These are phyloP conservation scores for Drosophila nigricruria DNA, from an alignment of 2,888 invertebrate species.

Conservation along the genomic window DNA sequence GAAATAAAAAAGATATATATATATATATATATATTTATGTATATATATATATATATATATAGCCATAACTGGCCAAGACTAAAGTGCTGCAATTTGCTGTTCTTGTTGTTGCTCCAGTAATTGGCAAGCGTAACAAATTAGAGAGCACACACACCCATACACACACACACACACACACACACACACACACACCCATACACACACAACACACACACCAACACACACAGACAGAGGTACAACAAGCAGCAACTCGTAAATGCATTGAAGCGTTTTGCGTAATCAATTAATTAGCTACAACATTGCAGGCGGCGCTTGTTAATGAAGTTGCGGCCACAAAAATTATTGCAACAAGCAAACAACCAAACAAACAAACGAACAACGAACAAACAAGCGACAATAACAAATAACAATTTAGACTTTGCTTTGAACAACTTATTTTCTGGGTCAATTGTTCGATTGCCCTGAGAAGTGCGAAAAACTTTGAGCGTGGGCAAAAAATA, in stretches of 20 bases:
- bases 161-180: slow-evolving; percentile 13
- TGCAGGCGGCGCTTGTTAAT: slow-evolving; percentile 60
- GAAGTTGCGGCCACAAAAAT: slow-evolving; percentile 63
- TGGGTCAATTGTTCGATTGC: slow-evolving; percentile 5
- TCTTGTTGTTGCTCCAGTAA: slow-evolving; percentile 47
- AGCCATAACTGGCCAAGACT: slow-evolving; percentile 10
- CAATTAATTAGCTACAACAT: slow-evolving; percentile 74
- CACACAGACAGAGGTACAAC: not conserved
- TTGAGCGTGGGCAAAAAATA: not conserved
- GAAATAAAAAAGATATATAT: slow-evolving; percentile 3
- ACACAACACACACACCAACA: slow-evolving; percentile 10
- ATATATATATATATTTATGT: slow-evolving; percentile 3
- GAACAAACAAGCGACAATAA: slow-evolving; percentile 5
- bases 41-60: not conserved
- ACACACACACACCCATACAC: slow-evolving; percentile 11
- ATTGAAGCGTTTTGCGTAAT: slow-evolving; percentile 69
- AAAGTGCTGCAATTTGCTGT: slow-evolving; percentile 32
- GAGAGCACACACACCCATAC: slow-evolving; percentile 20
- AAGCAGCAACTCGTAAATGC: slow-evolving; percentile 43
- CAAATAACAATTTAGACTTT: not conserved
- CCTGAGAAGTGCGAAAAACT: not conserved
- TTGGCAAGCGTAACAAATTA: slow-evolving; percentile 72
- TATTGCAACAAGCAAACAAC: slow-evolving; percentile 19
- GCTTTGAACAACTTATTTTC: not conserved
- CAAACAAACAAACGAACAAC: slow-evolving; percentile 29